Base-by-base conservation (phyloP, 2,797 vertebrate species). In the Betta splendens region DNA sequence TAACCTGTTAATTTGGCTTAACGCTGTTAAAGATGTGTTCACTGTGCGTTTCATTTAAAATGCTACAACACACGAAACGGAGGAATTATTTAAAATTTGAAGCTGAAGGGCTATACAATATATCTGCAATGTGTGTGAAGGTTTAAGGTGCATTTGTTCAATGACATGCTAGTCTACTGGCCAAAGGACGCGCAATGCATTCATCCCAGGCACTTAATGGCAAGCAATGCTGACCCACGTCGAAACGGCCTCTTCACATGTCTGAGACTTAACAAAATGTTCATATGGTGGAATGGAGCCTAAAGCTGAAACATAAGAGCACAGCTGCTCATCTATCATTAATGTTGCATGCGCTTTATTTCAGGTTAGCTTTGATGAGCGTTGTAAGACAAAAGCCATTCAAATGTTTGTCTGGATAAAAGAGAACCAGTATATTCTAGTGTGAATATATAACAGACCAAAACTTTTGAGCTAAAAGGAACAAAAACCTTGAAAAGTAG, bases 141-240 rank as follows among this genome's bases (percentile, higher is more conserved):
- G 62, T 48, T 72, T 57, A 23, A 69, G 31, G 47, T 69, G 63
- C 57, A 65, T 67, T 66, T 74, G 65, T 48, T 64, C 35, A 26
- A 77, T 62, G 53, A 69, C 47, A 57, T 58, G 40, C 64, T 69
- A 32, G 37, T 81, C 70, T 79, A 74, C 54, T 56, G 69, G 75
- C 79, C 79, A 33, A 62, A 80, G 65, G 75, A 82, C 67, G 54
- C 57, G 64, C 16, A 37, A 31, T 54, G 49, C 57, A 37, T 70
- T 66, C 42, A 81, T 77, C 69, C 75, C 59, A 86, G 84, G 87
- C 85, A 89, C 84, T 85, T 84, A 17, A 80, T 26, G 73, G 77
- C 44, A 75, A 62, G 39, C 21, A 43, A 33, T 49, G 53, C 64
- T 16, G 73, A 73, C 4, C 49, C 39, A 69, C 23, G 33, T 32